Conservation (phyloP, 2,888 invertebrate genomes). For the Caenorhabditis sp. region DNA sequence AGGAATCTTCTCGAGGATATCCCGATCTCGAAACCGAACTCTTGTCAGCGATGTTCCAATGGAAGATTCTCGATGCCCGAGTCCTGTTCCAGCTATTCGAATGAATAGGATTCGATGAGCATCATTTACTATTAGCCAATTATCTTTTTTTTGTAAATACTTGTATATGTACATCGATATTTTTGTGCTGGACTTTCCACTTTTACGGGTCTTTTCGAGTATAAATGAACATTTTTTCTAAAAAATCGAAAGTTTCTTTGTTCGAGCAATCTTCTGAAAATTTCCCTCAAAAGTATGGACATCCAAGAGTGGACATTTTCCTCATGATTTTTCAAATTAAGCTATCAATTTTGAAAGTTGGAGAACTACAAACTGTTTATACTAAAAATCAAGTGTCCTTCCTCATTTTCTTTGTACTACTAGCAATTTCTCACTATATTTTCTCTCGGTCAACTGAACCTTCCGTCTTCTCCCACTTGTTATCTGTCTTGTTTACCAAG, state of each 20-base stretch:
- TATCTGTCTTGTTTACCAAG: not conserved
- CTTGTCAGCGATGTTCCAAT: slow-evolving; percentile 72
- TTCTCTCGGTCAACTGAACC: not conserved
- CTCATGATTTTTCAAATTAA: no score
- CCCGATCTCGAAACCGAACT: slow-evolving; percentile 73
- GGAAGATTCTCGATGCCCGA: slow-evolving; percentile 68
- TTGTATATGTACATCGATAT: slow-evolving; percentile 44
- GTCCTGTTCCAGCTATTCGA: slow-evolving; percentile 64
- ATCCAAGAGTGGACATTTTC: no score
- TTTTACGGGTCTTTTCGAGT: slow-evolving; percentile 34
- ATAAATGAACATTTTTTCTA: slow-evolving; percentile 36
- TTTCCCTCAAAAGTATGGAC: no score
- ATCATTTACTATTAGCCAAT: not conserved
- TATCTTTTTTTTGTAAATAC: slow-evolving; percentile 36
- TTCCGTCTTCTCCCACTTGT: not conserved
- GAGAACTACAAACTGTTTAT: no score
- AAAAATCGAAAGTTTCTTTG: not conserved
- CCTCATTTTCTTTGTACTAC: not conserved
- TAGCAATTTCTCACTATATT: slow-evolving; percentile 11
- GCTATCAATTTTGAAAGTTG: no score
- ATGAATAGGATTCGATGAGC: slow-evolving; percentile 64
- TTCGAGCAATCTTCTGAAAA: not conserved
- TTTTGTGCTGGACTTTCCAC: slow-evolving; percentile 1
- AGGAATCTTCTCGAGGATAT: slow-evolving; percentile 57
- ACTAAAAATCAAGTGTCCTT: not conserved